These are phyloP conservation scores for Struthio camelus DNA, from an alignment of 2,113 vertebrate genomes.

Conservation along the genomic window DNA sequence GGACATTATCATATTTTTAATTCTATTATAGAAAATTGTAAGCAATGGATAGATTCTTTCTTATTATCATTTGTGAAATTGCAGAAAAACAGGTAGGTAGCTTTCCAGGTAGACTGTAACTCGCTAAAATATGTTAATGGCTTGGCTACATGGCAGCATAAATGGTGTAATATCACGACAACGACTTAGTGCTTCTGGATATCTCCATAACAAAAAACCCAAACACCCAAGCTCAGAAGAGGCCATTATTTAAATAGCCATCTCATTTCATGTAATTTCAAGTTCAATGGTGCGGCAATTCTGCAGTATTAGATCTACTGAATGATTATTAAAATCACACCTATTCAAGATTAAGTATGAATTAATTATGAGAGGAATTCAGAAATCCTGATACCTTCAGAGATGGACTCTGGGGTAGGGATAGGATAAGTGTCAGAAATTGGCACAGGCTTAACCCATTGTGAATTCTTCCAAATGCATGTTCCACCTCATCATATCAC, in stretches of 20 bases:
- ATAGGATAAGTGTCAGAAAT: slow-evolving; percentile 2
- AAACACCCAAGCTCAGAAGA: slow-evolving; percentile 33
- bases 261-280: slow-evolving; percentile 63
- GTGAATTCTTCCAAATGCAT: neutral
- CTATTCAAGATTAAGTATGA: slow-evolving; percentile 68
- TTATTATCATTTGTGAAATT: neutral
- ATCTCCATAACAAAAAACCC: slow-evolving; percentile 2
- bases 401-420: neutral
- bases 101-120: neutral
- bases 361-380: slow-evolving; percentile 67
- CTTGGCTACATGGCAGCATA: neutral
- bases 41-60: neutral
- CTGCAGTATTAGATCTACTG: slow-evolving; percentile 59
- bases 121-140: slow-evolving; percentile 3
- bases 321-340: slow-evolving; percentile 70
- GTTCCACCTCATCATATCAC: neutral
- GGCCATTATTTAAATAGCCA: slow-evolving; percentile 66
- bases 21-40: neutral
- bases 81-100: slow-evolving; percentile 18
- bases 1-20: neutral
- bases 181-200: neutral
- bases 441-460: neutral
- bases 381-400: slow-evolving; percentile 29
- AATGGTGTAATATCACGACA: slow-evolving; percentile 4
- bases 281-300: slow-evolving; percentile 65